Conservation (phyloP, 2,888 invertebrate species). For the Euplagia quadripunctaria region DNA sequence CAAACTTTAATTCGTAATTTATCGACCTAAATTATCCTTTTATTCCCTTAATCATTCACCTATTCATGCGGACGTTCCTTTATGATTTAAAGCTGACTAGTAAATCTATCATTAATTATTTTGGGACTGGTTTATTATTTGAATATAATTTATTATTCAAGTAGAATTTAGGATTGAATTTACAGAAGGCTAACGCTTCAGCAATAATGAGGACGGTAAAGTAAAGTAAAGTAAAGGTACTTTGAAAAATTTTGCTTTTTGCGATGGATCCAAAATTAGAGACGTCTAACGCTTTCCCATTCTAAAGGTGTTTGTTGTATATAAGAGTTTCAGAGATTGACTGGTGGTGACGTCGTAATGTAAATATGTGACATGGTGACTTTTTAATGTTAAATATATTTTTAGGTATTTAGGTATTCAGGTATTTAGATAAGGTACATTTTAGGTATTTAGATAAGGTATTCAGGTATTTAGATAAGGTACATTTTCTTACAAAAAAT, state of each 20-base stretch:
- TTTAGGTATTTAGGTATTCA: too few species aligned
- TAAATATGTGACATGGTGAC: too few species aligned
- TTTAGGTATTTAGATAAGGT: too few species aligned
- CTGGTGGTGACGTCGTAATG: too few species aligned
- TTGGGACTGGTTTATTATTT: neutral
- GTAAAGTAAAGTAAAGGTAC: too few species aligned
- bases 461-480: too few species aligned
- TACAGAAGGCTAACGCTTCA: neutral
- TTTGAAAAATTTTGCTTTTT: neutral
- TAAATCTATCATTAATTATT: slow-evolving; percentile 4
- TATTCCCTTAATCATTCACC: neutral
- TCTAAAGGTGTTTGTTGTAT: neutral
- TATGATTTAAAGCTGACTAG: neutral
- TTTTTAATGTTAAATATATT: too few species aligned
- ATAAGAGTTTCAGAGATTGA: too few species aligned
- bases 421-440: too few species aligned
- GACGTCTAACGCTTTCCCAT: neutral
- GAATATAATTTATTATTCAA: neutral
- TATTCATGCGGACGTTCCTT: neutral
- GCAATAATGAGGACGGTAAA: neutral
- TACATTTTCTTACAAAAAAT: too few species aligned
- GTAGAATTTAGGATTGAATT: neutral
- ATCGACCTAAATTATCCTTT: neutral
- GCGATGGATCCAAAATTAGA: neutral
- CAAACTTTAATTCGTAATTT: too few species aligned